Conservation (phyloP, 35 echinoderm and acorn worm genomes). For the Antedon bifida region DNA sequence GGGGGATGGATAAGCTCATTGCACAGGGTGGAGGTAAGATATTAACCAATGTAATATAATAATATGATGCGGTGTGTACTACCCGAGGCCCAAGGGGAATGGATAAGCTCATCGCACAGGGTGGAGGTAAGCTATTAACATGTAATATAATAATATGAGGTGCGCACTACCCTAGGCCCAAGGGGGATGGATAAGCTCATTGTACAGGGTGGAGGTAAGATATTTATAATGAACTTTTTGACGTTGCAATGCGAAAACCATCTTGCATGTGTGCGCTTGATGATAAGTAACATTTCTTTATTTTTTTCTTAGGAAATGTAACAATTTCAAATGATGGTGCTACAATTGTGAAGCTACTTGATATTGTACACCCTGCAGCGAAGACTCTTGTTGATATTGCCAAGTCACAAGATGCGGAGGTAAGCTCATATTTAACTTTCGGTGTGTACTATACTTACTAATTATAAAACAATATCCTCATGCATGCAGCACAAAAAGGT, state of each 20-base stretch:
- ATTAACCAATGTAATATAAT: too few species aligned
- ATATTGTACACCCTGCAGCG: slow-evolving; percentile 88
- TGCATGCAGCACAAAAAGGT: too few species aligned
- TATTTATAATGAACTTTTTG: too few species aligned
- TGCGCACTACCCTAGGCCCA: slow-evolving; percentile 72
- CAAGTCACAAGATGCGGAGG: slow-evolving; percentile 99
- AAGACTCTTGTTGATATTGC: slow-evolving; percentile 98
- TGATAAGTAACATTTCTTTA: too few species aligned
- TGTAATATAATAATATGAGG: slow-evolving; percentile 25
- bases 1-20: slow-evolving; percentile 94
- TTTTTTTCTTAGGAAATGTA: slow-evolving; percentile 36
- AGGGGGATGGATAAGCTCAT: slow-evolving; percentile 94
- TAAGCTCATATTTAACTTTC: too few species aligned
- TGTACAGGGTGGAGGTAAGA: slow-evolving; percentile 56
- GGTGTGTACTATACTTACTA: too few species aligned
- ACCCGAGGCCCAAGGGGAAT: slow-evolving; percentile 88
- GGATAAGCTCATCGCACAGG: slow-evolving; percentile 56
- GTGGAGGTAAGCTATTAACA: slow-evolving; percentile 4
- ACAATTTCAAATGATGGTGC: slow-evolving; percentile 99
- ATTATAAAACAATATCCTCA: too few species aligned
- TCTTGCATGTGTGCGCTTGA: too few species aligned
- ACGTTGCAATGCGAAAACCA: too few species aligned
- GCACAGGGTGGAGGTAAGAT: slow-evolving; percentile 56
- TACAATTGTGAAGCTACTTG: slow-evolving; percentile 82
- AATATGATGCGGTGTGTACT: slow-evolving; percentile 85